These are phyloP conservation scores for Nephila pilipes DNA, from an alignment of 1,140 invertebrate genomes.

Conservation along the genomic window DNA sequence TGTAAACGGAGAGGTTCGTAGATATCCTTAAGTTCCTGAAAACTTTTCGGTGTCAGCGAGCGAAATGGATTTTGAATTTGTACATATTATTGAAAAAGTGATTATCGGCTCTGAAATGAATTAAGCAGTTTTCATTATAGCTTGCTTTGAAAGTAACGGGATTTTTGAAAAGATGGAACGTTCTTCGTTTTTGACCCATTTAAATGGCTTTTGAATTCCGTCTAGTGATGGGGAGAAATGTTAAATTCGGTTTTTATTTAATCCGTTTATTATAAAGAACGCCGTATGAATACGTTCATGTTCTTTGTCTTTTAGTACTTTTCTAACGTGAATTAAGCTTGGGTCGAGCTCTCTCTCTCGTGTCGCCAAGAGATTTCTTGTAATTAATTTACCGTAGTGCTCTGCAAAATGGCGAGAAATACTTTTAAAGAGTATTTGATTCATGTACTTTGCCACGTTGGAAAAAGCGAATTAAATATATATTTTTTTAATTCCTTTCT, in stretches of 20 bases:
- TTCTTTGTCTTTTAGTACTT: not conserved
- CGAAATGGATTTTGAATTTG: constrained; percentile 54
- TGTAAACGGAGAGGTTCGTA: not conserved
- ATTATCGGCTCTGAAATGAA: constrained; percentile 24
- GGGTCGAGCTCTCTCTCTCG: not conserved
- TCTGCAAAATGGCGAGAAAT: not conserved
- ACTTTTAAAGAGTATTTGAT: constrained; percentile 4
- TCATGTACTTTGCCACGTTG: not conserved
- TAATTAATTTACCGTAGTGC: constrained; percentile 8
- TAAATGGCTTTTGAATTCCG: constrained; percentile 32
- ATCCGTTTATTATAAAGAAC: constrained; percentile 19
- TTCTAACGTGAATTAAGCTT: not conserved
- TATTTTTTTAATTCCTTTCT: not conserved
- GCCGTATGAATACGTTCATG: not conserved
- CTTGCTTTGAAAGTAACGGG: not conserved
- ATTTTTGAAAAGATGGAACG: not conserved
- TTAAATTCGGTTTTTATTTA: constrained; percentile 10
- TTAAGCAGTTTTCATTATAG: constrained; percentile 49
- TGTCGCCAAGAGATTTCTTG: not conserved
- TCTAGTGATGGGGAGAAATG: not conserved
- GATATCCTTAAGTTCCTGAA: not conserved
- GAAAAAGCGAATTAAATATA: not conserved
- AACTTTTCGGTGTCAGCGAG: not conserved
- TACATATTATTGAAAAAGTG: constrained; percentile 28
- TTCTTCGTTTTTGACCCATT: not conserved